Evolutionary conservation across 1,140 invertebrate genomes (phyloP).

Genomic region (Marisa cornuarietis): DNA sequence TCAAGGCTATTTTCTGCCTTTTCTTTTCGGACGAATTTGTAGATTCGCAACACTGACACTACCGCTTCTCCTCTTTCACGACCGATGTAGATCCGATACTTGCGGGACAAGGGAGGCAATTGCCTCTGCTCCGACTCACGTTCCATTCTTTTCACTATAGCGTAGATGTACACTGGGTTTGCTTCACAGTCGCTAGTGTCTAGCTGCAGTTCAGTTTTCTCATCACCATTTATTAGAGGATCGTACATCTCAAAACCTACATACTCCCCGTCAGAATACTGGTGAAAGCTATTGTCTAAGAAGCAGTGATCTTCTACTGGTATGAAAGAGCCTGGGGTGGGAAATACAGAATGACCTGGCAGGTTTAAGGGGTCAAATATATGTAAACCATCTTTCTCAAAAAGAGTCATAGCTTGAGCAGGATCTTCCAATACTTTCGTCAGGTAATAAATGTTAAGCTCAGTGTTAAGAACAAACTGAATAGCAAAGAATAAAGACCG

Average conservation of each 20-base stretch:
- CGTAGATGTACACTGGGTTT: conserved; percentile 37
- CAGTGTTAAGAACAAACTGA: background rate
- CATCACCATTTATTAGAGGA: conserved; percentile 2
- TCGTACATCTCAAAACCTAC: conserved; percentile 49
- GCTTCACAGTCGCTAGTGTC: background rate
- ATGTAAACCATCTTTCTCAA: background rate
- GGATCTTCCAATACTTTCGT: no score
- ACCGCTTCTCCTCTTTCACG: conserved; percentile 25
- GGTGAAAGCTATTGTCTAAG: conserved; percentile 36
- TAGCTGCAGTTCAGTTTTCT: no score
- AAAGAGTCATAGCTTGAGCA: no score
- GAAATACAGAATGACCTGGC: conserved; percentile 25
- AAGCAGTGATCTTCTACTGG: conserved; percentile 39
- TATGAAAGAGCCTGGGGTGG: conserved; percentile 37
- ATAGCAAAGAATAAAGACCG: no score
- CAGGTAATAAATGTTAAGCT: background rate
- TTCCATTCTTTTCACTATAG: conserved; percentile 30
- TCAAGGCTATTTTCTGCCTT: no score
- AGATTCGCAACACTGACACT: conserved; percentile 39
- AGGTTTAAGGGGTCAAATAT: background rate
- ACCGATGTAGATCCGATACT: conserved; percentile 43
- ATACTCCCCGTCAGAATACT: conserved; percentile 41
- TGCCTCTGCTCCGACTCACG: background rate
- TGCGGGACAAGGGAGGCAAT: conserved; percentile 17
- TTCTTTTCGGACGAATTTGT: conserved; percentile 40